A percentile compares a stretch with the other conserved stretches of the same genome.
Conservation (phyloP, 23 tunicate genomes). For the Botrylloides violaceus region DNA sequence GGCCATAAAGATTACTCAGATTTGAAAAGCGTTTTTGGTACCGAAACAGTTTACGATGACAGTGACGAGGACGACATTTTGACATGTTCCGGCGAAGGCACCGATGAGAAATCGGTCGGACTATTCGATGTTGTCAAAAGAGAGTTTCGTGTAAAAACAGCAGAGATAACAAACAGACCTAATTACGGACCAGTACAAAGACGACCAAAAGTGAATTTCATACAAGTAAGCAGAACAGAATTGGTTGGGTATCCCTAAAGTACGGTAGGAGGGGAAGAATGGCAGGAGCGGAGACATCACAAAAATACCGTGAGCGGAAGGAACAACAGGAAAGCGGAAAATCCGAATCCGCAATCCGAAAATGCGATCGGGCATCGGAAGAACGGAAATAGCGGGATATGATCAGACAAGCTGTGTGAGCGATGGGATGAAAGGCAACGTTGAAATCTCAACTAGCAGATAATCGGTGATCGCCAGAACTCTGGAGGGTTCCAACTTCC, state of each 20-base stretch:
- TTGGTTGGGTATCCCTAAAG: background rate
- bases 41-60: constrained; percentile 31
- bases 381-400: no score
- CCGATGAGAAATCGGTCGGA: constrained; percentile 31
- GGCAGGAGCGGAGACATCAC: no score
- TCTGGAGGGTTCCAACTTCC: no score
- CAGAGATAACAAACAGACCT: constrained; percentile 66
- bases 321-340: no score
- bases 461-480: no score
- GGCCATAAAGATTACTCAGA: background rate
- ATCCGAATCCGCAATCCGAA: no score
- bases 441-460: no score
- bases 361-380: no score
- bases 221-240: constrained; percentile 32
- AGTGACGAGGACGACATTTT: constrained; percentile 59
- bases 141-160: constrained; percentile 82
- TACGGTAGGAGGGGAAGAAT: no score
- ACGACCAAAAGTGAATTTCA: constrained; percentile 65
- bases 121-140: constrained; percentile 81
- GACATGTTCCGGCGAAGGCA: constrained; percentile 41
- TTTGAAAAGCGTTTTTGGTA: constrained; percentile 8
- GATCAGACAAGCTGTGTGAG: no score
- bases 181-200: constrained; percentile 59
- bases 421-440: no score
- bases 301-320: no score